phyloP scores from a whole-genome alignment of 2,113 vertebrate genomes.

The Chrysemys picta region DNA sequence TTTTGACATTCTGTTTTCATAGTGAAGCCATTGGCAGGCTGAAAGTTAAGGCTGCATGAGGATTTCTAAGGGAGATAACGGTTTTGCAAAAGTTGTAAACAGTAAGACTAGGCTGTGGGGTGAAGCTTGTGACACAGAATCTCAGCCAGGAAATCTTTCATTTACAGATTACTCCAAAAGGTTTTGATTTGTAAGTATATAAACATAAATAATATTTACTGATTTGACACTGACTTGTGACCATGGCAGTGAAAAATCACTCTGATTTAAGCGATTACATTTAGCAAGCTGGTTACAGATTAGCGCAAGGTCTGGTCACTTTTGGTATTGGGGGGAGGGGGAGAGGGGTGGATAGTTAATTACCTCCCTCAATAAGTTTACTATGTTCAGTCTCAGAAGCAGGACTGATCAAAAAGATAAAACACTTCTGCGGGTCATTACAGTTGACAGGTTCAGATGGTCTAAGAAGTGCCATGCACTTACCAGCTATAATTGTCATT shows the following conservation, averaged over 20 bases:
- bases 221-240: background rate
- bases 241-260: accelerated
- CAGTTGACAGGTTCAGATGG: too few relatives aligned
- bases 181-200: background rate
- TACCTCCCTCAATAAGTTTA: background rate
- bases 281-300: background rate
- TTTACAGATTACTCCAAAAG: constrained; percentile 1
- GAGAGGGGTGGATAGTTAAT: accelerated
- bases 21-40: constrained; percentile 8
- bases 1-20: background rate
- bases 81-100: constrained; percentile 1
- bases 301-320: background rate
- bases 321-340: background rate
- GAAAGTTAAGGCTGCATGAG: constrained; percentile 42
- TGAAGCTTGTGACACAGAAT: accelerated
- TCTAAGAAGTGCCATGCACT: too few relatives aligned
- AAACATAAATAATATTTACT: background rate
- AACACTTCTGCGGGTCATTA: too few relatives aligned
- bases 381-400: background rate
- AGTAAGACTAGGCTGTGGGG: background rate
- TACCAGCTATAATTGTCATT: too few relatives aligned
- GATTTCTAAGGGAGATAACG: background rate
- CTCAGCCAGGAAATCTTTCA: background rate
- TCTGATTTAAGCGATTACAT: background rate
- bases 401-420: too few relatives aligned